Conservation (phyloP, 2,888 invertebrate species). For the Heliconius hortense region DNA sequence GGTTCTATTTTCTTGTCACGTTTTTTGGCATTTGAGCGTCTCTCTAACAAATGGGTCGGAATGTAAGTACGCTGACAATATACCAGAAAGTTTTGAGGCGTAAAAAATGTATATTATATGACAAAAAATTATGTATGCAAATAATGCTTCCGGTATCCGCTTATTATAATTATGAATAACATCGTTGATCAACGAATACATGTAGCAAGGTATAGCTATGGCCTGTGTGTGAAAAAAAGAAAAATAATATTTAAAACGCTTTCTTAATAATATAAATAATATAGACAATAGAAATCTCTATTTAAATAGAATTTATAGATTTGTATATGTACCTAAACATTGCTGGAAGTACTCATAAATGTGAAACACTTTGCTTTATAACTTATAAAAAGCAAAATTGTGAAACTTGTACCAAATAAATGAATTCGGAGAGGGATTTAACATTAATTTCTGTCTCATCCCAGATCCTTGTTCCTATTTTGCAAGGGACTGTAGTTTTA, state of each 20-base stretch:
- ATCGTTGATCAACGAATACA: no score
- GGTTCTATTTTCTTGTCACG: slow-evolving; percentile 79
- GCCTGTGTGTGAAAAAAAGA: no score
- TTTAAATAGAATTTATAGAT: background rate
- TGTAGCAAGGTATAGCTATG: no score
- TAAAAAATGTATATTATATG: background rate
- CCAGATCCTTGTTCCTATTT: slow-evolving; percentile 73
- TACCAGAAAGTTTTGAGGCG: slow-evolving; percentile 19
- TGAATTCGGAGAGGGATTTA: slow-evolving; percentile 45
- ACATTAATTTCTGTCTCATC: slow-evolving; percentile 69
- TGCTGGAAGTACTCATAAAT: no score
- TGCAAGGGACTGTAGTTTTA: slow-evolving; percentile 61
- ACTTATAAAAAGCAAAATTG: background rate
- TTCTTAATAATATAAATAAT: no score
- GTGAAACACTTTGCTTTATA: background rate
- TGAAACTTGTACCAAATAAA: background rate
- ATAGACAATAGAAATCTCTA: no score
- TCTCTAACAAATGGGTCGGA: slow-evolving; percentile 69
- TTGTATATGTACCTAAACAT: background rate
- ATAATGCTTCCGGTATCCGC: background rate
- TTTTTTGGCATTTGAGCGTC: slow-evolving; percentile 73
- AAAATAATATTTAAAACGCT: no score
- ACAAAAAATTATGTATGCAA: background rate
- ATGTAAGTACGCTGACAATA: slow-evolving; percentile 65
- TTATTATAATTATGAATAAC: no score